Evolutionary conservation across 2,888 invertebrate genomes (phyloP), one percentile per base, ranked within the genome.

Genomic region (Pachliopta kotzebuea): DNA sequence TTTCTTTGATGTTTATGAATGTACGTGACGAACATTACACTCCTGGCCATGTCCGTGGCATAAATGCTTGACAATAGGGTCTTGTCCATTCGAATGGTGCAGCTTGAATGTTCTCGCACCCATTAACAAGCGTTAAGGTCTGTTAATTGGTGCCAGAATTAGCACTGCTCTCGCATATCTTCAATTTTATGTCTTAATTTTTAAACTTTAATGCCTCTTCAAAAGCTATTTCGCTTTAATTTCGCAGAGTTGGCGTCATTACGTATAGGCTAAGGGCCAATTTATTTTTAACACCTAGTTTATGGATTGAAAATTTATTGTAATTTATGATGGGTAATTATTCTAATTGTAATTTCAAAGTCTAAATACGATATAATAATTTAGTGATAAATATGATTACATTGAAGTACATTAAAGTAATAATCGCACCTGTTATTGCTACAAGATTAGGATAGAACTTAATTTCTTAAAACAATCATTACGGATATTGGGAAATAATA

Each of bases 91-190:
- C 26, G 79, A 70, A 70, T 65, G 72, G 37, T 74, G 71, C 77
- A 78, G 77, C 76, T 78, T 72, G 75, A 74, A 77, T 74, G 76
- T 74, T 76, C 74, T 73, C 69, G 70, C 74, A 57, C 24, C 61
- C 50, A 65, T 65, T 65, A 65, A 62, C 65, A 42, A n/a, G 37
- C 58, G 17, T 85, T 84, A 85, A 77, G 78, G 81, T 69, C 74
- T 80, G 86, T 85, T 86, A 86, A 86, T 86, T 78, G 78, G 74
- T 73, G 78, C 73, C 71, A 74, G 80, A 84, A 86, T 86, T 87
- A 86, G 82, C 87, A 80, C 79, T 76, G 74, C 50, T 64, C 75
- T 77, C 81, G 81, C 78, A 75, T 77, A 76, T 76, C 75, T 69
- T 74, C 72, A 78, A 77, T 76, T 83, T 83, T 82, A 83, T 81